Evolutionary conservation across 1,140 invertebrate genomes (phyloP).

Genomic region (Zaprionus lachaisei): DNA sequence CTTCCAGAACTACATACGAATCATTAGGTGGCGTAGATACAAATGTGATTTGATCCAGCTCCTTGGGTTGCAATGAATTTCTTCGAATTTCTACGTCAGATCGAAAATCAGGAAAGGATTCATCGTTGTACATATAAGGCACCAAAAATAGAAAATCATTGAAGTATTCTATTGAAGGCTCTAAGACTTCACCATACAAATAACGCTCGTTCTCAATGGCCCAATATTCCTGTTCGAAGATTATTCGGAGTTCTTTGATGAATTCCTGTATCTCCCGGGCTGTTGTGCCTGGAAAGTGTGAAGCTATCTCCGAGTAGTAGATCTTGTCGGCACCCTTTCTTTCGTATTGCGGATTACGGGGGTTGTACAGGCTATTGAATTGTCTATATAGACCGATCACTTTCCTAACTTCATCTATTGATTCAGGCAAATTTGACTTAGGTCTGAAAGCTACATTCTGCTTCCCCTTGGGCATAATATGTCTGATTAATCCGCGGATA

Average conservation of each 20-base stretch:
- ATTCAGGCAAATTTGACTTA: not conserved
- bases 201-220: constrained; percentile 29
- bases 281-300: constrained; percentile 30
- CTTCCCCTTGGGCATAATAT: not conserved
- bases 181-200: not conserved
- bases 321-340: constrained; percentile 38
- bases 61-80: not conserved
- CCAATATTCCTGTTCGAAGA: constrained; percentile 54
- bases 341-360: constrained; percentile 44
- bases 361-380: constrained; percentile 55
- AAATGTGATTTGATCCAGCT: not conserved
- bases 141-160: constrained; percentile 59
- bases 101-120: not conserved
- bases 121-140: constrained; percentile 24
- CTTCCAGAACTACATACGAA: not conserved
- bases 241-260: constrained; percentile 24
- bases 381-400: constrained; percentile 51
- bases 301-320: constrained; percentile 45
- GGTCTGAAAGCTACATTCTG: not conserved
- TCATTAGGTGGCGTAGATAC: not conserved
- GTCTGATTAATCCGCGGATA: constrained; percentile 13
- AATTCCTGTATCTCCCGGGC: constrained; percentile 19
- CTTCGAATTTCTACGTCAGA: not conserved
- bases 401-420: constrained; percentile 35
- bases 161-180: constrained; percentile 56